Conservation (phyloP, 1,140 invertebrate genomes). For the Sogatella furcifera region DNA sequence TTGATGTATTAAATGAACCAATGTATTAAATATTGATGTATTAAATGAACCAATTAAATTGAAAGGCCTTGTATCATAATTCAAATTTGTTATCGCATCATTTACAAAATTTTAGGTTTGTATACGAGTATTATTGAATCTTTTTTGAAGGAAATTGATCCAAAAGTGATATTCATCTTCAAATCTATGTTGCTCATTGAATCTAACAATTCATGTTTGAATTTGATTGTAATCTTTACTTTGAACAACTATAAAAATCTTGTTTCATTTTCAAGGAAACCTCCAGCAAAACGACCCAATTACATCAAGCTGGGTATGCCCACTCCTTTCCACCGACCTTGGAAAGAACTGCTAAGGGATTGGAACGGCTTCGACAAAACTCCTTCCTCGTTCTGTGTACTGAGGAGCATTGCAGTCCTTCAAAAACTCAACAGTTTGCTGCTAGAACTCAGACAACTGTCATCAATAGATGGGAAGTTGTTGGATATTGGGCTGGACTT, state of each 20-base stretch:
- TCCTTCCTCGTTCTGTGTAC: constrained; percentile 9
- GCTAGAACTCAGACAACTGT: background rate
- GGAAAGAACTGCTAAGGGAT: constrained; percentile 54
- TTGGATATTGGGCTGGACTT: background rate
- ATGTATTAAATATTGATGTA: no score
- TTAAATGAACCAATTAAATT: no score
- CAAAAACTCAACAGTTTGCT: background rate
- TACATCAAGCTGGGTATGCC: constrained; percentile 62
- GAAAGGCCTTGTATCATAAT: no score
- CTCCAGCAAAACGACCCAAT: constrained; percentile 77
- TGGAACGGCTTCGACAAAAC: constrained; percentile 38
- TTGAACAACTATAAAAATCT: no score
- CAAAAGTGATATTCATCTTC: no score
- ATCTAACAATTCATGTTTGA: no score
- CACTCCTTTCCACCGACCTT: constrained; percentile 66
- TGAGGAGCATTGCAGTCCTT: constrained; percentile 10
- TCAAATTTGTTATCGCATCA: no score
- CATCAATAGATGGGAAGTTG: background rate
- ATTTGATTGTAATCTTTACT: background rate
- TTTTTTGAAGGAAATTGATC: no score
- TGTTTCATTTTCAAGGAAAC: constrained; percentile 36
- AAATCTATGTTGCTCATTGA: background rate
- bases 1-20: no score
- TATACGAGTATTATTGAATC: no score
- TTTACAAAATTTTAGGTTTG: no score